A percentile compares a stretch with the other conserved stretches of the same genome.
Evolutionary conservation across 2,797 vertebrate genomes (phyloP).

Genomic region (Ispidina picta): DNA sequence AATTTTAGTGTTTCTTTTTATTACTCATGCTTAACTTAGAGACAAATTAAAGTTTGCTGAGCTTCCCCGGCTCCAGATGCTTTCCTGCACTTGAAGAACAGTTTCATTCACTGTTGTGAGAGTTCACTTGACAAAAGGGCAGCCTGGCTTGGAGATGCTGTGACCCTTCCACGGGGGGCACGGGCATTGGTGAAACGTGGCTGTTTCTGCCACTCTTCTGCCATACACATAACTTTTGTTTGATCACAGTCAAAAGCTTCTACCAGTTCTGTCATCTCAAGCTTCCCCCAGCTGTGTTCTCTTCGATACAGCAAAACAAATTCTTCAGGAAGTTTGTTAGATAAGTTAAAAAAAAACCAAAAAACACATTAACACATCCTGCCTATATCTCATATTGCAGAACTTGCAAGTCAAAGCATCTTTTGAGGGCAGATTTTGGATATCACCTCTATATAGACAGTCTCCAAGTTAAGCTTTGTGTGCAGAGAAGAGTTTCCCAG

Average conservation of each 20-base stretch:
- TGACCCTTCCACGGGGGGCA: neutral
- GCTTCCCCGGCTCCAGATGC: neutral
- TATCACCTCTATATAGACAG: neutral
- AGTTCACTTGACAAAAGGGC: neutral
- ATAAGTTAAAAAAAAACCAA: neutral
- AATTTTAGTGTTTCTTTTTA: slow-evolving; percentile 10
- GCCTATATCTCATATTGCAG: neutral
- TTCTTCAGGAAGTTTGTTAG: neutral
- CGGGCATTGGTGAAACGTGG: neutral
- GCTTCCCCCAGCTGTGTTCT: neutral
- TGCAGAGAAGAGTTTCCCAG: neutral
- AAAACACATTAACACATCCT: neutral
- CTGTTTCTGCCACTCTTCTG: neutral
- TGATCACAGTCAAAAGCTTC: neutral
- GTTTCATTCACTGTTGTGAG: neutral
- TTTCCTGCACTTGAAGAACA: neutral
- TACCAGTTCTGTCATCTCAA: neutral
- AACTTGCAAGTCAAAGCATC: neutral
- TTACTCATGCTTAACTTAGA: neutral
- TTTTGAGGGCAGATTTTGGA: neutral
- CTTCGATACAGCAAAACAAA: neutral
- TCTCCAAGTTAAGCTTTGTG: neutral
- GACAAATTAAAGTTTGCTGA: neutral
- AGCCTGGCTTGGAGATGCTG: neutral
- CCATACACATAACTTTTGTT: accelerated